Percentiles rank a stretch among this genome's conserved stretches.
These are phyloP conservation scores for Mesorhabditis spiculigera DNA, from an alignment of 2,888 invertebrate genomes.

Conservation along the genomic window DNA sequence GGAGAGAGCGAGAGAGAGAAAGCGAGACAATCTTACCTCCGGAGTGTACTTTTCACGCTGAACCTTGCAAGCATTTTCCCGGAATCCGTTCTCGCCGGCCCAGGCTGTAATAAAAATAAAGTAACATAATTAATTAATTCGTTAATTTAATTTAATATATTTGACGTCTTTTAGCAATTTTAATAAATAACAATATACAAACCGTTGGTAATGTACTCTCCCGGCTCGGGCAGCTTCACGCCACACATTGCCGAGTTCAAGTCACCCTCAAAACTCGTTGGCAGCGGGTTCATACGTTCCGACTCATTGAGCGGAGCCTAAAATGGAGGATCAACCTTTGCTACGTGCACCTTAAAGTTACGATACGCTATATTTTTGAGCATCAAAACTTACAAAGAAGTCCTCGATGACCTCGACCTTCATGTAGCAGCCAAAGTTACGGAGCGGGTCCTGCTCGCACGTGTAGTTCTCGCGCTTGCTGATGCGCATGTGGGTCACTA, in stretches of 20 bases:
- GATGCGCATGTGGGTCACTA: background rate
- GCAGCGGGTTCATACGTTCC: background rate
- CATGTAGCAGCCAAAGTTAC: background rate
- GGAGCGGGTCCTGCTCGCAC: background rate
- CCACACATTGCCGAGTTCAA: slow-evolving; percentile 4
- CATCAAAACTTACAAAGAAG: background rate
- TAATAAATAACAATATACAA: background rate
- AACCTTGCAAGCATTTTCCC: background rate
- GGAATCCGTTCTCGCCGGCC: background rate
- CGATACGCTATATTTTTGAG: background rate
- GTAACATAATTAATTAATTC: too few relatives aligned
- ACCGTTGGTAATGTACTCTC: slow-evolving; percentile 1
- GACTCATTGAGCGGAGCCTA: background rate
- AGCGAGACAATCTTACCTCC: background rate
- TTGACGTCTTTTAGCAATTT: background rate
- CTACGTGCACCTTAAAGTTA: background rate
- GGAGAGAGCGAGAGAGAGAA: too few relatives aligned
- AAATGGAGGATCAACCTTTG: background rate
- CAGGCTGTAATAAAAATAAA: background rate
- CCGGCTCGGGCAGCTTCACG: background rate
- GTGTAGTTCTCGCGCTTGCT: slow-evolving; percentile 1
- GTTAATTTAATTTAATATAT: too few relatives aligned
- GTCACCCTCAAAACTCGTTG: background rate
- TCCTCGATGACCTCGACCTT: slow-evolving; percentile 6
- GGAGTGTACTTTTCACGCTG: background rate